These are phyloP conservation scores for Melanotaenia trifasciata DNA, from an alignment of 2,797 vertebrate genomes.

Conservation along the genomic window DNA sequence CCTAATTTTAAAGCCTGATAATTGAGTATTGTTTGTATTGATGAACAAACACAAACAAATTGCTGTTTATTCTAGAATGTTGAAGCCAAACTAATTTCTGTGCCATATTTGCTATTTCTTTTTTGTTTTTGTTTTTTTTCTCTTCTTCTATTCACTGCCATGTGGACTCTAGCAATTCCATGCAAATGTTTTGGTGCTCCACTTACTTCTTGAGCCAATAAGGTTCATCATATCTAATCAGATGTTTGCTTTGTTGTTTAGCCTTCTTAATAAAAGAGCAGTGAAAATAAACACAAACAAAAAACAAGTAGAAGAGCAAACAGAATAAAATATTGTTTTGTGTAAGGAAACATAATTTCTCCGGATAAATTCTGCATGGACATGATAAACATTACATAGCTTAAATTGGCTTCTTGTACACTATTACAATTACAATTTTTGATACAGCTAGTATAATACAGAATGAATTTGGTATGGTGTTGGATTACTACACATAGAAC, in stretches of 20 bases:
- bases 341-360: conserved; percentile 10
- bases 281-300: neutral
- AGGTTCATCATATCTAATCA: conserved; percentile 69
- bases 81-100: conserved; percentile 35
- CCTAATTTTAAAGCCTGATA: conserved; percentile 37
- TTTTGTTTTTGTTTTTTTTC: neutral
- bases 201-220: conserved; percentile 60
- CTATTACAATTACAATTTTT: neutral
- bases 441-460: neutral
- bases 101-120: neutral
- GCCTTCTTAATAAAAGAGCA: conserved; percentile 16
- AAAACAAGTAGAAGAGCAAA: too few relatives aligned
- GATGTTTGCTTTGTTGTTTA: conserved; percentile 40
- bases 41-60: conserved; percentile 41
- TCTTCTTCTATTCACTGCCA: conserved; percentile 29
- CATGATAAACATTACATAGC: neutral
- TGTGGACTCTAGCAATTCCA: conserved; percentile 50
- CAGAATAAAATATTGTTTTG: conserved; percentile 11
- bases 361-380: neutral
- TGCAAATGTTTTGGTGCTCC: conserved; percentile 66
- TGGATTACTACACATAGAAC: conserved; percentile 12
- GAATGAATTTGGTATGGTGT: neutral
- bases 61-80: conserved; percentile 12
- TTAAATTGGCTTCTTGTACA: neutral
- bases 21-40: conserved; percentile 26